These are phyloP conservation scores for Bergia sp. DNA, from an alignment of 92 coral and sea anemone genomes.

Conservation along the genomic window DNA sequence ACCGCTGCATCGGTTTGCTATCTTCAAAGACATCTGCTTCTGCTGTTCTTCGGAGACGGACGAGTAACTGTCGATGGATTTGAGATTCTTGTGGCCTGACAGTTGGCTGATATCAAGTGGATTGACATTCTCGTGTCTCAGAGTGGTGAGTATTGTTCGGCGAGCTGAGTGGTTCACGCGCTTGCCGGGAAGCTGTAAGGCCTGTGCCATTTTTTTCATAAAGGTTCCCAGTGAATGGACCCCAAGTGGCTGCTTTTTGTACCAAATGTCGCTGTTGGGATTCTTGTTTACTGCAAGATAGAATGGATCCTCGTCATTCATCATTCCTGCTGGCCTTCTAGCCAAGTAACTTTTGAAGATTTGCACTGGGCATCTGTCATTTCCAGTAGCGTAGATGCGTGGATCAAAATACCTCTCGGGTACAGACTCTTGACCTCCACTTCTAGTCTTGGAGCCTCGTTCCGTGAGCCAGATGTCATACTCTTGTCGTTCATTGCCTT, in stretches of 20 bases:
- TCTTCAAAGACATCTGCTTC: slow-evolving; percentile 5
- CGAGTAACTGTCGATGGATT: slow-evolving; percentile 34
- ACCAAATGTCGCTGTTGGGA: slow-evolving; percentile 37
- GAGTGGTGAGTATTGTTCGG: slow-evolving; percentile 50
- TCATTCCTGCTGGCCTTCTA: slow-evolving; percentile 42
- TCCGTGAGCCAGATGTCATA: not conserved
- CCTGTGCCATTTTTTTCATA: slow-evolving; percentile 56
- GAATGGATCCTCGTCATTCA: slow-evolving; percentile 37
- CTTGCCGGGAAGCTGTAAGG: slow-evolving; percentile 43
- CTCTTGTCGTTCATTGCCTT: slow-evolving; percentile 46
- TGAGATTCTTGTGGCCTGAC: not conserved
- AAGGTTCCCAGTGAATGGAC: slow-evolving; percentile 46
- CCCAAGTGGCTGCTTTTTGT: slow-evolving; percentile 51
- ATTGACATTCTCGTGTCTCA: slow-evolving; percentile 16
- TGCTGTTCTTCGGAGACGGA: slow-evolving; percentile 9
- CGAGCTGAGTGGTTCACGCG: slow-evolving; percentile 1
- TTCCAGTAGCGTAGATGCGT: not conserved
- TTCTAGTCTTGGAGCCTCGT: slow-evolving; percentile 54
- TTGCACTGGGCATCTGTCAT: slow-evolving; percentile 8
- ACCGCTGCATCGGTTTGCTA: not conserved
- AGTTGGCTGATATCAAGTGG: slow-evolving; percentile 22
- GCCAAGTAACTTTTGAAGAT: slow-evolving; percentile 34
- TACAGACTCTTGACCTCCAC: slow-evolving; percentile 44
- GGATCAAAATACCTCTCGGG: no score
- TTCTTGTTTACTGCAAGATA: slow-evolving; percentile 26